Base-by-base conservation (phyloP, 2,888 invertebrate genomes). In the Drosophila neotestacea region DNA sequence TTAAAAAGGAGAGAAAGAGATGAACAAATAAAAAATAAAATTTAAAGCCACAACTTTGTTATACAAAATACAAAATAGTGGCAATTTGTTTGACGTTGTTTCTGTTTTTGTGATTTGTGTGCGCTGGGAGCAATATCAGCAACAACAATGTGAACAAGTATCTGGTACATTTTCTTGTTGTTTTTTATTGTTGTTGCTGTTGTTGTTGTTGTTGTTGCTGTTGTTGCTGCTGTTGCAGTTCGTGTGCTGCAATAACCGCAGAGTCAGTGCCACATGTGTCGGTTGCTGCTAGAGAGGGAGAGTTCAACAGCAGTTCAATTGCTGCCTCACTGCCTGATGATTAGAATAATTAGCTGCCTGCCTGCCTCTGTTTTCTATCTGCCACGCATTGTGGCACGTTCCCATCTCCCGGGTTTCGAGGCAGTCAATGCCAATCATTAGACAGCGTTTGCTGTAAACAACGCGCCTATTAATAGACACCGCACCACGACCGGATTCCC, bases 261-360 rank as follows among this genome's bases (percentile, higher is more conserved):
- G 36, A 54, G 38, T 41, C 38, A 46, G 52, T 75, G 62, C 62
- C 66, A 74, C 79, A 77, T 76, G 84, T 72, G 78, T 30, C 47
- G 44, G 56, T 39, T 51, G 50, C 16, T 70, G 70, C 47, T 38
- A 6, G 30, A 28, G 38, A 27, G 13, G 3, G 13, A 4, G 88
- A 73, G 85, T 84, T 83, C 83, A 86, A 73, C 76, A 72, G 73
- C 81, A 77, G 88, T 85, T 85, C 88, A 87, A 88, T 81, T 82
- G 85, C 87, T 80, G 63, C 47, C 48, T 58, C 68, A 54, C 27
- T 39, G 41, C n/a, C 2, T 22, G 22, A 22, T 22, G 22, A 22
- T 22, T 22, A 22, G 22, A 22, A 22, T 22, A 22, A 22, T 22
- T 22, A 22, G 22, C 10, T 51, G 30, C 30, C 79, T 73, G 64